A percentile compares a stretch with the other conserved stretches of the same genome.
Conservation (phyloP, 2,113 vertebrate genomes). For the cat (Felis catus) region DNA sequence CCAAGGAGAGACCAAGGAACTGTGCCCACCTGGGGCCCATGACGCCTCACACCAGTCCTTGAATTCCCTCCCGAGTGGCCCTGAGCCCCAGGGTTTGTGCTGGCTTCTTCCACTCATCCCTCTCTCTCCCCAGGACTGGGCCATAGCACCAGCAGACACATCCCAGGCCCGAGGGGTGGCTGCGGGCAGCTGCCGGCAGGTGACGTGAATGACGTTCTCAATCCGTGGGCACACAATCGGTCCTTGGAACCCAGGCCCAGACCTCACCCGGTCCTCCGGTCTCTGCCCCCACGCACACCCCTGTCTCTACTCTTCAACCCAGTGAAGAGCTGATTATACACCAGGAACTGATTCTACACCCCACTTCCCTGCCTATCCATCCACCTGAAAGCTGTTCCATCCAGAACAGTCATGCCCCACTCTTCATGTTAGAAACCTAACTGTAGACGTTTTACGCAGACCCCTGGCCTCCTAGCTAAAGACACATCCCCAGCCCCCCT, state of each 20-base stretch:
- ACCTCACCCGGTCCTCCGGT: neutral
- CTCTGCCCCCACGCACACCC: neutral
- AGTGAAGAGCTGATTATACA: neutral
- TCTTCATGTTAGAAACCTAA: rapidly evolving
- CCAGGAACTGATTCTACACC: no score
- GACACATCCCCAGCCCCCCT: neutral
- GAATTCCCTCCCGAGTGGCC: neutral
- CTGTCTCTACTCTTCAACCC: neutral
- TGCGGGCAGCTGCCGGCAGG: neutral
- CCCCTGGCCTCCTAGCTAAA: neutral
- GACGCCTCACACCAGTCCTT: neutral
- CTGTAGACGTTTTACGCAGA: neutral
- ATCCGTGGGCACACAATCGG: neutral
- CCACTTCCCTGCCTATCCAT: neutral
- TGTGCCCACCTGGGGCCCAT: neutral
- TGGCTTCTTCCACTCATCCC: neutral
- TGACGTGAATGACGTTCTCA: neutral
- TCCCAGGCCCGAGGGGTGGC: neutral
- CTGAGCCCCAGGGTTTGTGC: neutral
- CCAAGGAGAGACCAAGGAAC: neutral
- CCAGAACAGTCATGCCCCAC: no score
- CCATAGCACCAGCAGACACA: neutral
- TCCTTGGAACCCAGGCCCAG: neutral
- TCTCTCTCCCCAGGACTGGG: neutral
- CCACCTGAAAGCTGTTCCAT: neutral